Evolutionary conservation across 2,113 vertebrate genomes (phyloP).

Genomic region (Isichthys henryi): DNA sequence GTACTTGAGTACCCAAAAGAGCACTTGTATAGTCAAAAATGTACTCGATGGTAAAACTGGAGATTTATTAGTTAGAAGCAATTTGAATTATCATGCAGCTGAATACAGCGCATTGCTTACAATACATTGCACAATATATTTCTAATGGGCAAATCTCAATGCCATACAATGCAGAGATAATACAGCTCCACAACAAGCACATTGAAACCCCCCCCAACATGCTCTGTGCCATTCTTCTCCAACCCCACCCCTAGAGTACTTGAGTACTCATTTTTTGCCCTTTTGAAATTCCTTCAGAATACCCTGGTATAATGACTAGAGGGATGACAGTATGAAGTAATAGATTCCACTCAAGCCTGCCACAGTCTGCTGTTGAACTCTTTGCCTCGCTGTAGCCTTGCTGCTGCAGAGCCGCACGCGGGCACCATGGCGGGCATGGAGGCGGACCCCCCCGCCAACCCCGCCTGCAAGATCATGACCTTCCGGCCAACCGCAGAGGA

Average conservation of each 20-base stretch:
- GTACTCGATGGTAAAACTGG: background rate
- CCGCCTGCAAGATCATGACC: constrained; percentile 93
- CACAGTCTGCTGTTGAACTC: background rate
- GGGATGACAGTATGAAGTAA: background rate
- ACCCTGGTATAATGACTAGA: background rate
- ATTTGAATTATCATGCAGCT: no score
- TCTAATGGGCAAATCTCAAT: no score
- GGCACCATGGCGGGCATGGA: constrained; percentile 71
- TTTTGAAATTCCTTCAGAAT: background rate
- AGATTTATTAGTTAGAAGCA: background rate
- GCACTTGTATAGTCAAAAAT: background rate
- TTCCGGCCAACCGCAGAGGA: constrained; percentile 89
- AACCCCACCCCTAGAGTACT: no score
- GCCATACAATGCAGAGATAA: no score
- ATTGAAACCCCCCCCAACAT: no score
- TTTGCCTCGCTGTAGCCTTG: background rate
- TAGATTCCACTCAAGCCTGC: background rate
- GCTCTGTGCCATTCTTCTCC: no score
- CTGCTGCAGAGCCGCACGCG: constrained; percentile 23
- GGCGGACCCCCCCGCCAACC: constrained; percentile 69
- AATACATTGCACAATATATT: background rate
- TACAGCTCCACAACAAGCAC: no score
- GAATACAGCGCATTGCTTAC: background rate
- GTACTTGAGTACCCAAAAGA: background rate
- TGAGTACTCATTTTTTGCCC: no score